A percentile compares a stretch with the other conserved stretches of the same genome.
Evolutionary conservation across 2,113 vertebrate genomes (phyloP).

Genomic region (Ornithorhynchus anatinus): DNA sequence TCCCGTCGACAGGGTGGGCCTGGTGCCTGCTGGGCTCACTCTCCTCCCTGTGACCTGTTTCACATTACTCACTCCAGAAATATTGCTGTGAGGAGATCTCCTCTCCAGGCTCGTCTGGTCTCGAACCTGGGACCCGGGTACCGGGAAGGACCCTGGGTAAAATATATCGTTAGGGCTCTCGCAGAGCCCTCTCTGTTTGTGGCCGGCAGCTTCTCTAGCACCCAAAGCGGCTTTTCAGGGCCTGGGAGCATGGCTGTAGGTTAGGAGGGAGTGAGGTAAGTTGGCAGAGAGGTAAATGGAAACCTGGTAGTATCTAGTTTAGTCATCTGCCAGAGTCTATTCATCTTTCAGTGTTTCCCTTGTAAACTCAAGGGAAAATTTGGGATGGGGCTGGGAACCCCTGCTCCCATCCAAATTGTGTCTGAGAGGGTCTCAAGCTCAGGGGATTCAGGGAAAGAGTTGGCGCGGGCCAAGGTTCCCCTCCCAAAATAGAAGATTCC

Average conservation of each 20-base stretch:
- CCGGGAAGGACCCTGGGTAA: neutral
- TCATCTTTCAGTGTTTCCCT: constrained; percentile 46
- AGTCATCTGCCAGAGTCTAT: constrained; percentile 22
- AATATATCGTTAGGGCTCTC: neutral
- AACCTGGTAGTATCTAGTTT: constrained; percentile 24
- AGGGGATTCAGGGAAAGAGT: too few relatives aligned
- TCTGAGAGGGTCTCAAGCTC: constrained; percentile 40
- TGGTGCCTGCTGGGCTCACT: constrained; percentile 63
- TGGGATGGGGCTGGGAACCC: constrained; percentile 37
- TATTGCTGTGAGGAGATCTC: constrained; percentile 46
- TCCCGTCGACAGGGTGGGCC: constrained; percentile 62
- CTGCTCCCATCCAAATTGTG: constrained; percentile 46
- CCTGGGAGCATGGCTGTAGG: too few relatives aligned
- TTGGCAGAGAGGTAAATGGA: constrained; percentile 37
- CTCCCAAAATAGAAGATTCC: too few relatives aligned
- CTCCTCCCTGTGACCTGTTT: constrained; percentile 53
- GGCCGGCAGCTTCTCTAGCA: constrained; percentile 10
- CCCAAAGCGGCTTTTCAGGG: too few relatives aligned
- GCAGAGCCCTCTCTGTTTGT: constrained; percentile 7
- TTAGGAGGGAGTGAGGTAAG: constrained; percentile 5
- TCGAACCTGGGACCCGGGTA: neutral
- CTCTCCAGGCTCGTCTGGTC: constrained; percentile 18
- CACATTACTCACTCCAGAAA: constrained; percentile 58
- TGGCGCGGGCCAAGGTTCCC: too few relatives aligned
- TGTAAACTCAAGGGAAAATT: constrained; percentile 40